Evolutionary conservation across 2,797 vertebrate species (phyloP).

Genomic region (Rhinogobio ventralis): DNA sequence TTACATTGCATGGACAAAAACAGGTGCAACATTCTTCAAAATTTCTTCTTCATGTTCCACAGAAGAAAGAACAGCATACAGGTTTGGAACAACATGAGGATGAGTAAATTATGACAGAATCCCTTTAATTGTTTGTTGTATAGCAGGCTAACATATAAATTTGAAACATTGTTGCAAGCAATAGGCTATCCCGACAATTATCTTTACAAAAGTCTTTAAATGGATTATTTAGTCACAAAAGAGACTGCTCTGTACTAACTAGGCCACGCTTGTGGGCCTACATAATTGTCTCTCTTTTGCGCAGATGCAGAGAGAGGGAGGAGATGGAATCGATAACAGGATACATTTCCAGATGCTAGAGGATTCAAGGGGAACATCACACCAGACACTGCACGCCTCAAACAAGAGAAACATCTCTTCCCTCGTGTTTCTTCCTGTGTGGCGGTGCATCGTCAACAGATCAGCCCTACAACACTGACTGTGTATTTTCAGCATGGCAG

Average conservation of each 20-base stretch:
- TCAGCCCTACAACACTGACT: constrained; percentile 24
- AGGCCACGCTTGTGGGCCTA: constrained; percentile 20
- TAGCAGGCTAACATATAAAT: neutral
- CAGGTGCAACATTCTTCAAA: neutral
- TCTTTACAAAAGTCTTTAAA: neutral
- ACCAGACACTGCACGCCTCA: constrained; percentile 53
- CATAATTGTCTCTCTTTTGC: neutral
- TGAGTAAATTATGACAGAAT: neutral
- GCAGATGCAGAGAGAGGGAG: constrained; percentile 31
- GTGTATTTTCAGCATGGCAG: neutral
- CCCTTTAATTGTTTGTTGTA: neutral
- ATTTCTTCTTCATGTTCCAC: neutral
- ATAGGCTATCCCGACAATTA: neutral
- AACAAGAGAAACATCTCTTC: constrained; percentile 43
- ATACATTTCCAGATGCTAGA: constrained; percentile 61
- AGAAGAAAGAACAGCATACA: neutral
- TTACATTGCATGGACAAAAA: neutral
- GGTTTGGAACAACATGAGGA: too few species aligned
- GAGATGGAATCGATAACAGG: constrained; percentile 59
- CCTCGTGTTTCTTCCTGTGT: constrained; percentile 28
- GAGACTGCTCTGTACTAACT: neutral
- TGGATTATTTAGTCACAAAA: neutral
- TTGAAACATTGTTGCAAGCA: neutral
- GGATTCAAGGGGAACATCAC: constrained; percentile 51
- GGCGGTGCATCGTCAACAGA: constrained; percentile 11